Percentiles rank a stretch among this genome's conserved stretches.
These are phyloP conservation scores for Osmerus mordax DNA, from an alignment of 2,113 vertebrate genomes.

Conservation along the genomic window DNA sequence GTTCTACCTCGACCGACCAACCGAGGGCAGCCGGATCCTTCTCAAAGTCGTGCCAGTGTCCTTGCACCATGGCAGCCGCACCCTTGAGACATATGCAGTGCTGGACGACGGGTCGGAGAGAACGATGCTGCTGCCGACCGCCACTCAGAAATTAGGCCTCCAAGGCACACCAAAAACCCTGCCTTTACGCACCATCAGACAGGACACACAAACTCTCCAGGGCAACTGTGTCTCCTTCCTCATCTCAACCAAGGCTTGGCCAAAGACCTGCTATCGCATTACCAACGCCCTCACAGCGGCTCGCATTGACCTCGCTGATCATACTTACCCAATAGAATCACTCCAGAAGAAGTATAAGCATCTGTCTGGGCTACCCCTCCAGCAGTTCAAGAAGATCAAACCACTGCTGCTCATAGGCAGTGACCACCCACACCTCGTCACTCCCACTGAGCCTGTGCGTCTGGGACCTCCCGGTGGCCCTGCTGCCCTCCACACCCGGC, in stretches of 20 bases:
- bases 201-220: not conserved
- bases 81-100: not conserved
- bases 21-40: not conserved
- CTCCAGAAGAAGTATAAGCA: no score
- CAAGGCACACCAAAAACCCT: not conserved
- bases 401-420: not conserved
- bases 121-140: not conserved
- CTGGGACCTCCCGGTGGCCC: not conserved
- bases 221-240: not conserved
- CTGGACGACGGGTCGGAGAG: not conserved
- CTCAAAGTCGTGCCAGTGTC: not conserved
- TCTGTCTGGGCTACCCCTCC: not conserved
- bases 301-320: no score
- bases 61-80: not conserved
- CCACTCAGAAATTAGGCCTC: not conserved
- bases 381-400: not conserved
- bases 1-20: not conserved
- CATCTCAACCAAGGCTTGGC: not conserved
- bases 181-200: not conserved
- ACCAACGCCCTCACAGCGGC: no score
- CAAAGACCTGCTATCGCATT: not conserved
- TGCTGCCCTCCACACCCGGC: not conserved
- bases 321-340: no score
- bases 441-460: not conserved
- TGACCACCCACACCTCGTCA: not conserved